Evolutionary conservation across 2,797 vertebrate genomes (phyloP), one percentile per base, ranked within the genome.

Genomic region (Lophura swinhoii): DNA sequence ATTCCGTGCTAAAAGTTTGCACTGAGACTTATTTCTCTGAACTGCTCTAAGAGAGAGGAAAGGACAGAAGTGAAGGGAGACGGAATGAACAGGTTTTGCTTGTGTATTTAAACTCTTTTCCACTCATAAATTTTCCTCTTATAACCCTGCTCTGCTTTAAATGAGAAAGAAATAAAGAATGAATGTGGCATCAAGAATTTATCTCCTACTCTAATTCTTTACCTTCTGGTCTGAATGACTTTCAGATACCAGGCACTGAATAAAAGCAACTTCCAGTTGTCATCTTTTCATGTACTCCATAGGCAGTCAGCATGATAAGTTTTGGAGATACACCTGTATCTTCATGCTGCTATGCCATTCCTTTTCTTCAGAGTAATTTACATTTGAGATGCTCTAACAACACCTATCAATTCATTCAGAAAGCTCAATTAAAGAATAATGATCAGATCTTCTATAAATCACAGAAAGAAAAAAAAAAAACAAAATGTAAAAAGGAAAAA

Each of bases 281-380:
- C 55, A 87, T 26, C n/a, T 87, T 92, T 85, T 91, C 17, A 26
- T 26, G 17, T 26, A 24, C 26, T 72, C 62, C 48, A 66, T 49
- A 67, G 33, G 85, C 44, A 91, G 29, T 8, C 63, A 81, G n/a
- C 16, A 66, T 71, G 72, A 55, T 62, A 85, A 28, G 55, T 63
- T 96, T 88, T 74, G 91, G 55, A 85, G 59, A 49, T 87, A 49
- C 51, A 35, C 71, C 62, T 87, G 55, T 48, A 89, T 94, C 84
- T 88, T 72, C 73, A 33, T 39, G 10, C 5, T 88, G 23, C 78
- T 90, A 63, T 86, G 51, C 41, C 46, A 59, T 62, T 74, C 14
- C 4, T 69, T 85, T 86, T 51, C 67, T 69, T 63, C 68, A 2
- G 9, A 88, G 39, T 39, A 7, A 41, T 68, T 70, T 79, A 72